These are phyloP conservation scores for Anguilla marmorata DNA, from an alignment of 2,797 vertebrate genomes.

Conservation along the genomic window DNA sequence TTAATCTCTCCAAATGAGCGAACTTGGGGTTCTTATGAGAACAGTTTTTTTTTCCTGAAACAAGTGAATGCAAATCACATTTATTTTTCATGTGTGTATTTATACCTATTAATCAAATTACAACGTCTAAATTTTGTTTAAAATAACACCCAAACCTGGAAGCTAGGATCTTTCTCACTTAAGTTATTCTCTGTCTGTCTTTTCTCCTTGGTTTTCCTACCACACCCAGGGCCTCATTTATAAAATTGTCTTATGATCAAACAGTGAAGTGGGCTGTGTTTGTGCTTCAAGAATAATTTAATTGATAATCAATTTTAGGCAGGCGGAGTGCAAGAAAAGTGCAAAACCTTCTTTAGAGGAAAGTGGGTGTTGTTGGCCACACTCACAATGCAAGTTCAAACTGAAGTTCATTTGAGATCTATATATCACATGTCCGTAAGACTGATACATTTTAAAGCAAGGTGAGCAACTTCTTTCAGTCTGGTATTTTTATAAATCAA, in stretches of 20 bases:
- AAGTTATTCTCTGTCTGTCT: background rate
- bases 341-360: too few species aligned
- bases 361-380: too few species aligned
- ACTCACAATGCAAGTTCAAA: too few species aligned
- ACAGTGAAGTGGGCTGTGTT: too few species aligned
- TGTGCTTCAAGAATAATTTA: too few species aligned
- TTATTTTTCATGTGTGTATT: background rate
- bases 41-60: background rate
- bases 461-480: too few species aligned
- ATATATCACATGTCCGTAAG: too few species aligned
- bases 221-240: background rate
- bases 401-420: too few species aligned
- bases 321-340: too few species aligned
- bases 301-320: too few species aligned
- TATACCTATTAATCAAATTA: background rate
- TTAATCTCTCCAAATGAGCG: background rate
- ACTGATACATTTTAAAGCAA: too few species aligned
- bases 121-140: background rate
- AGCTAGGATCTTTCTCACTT: background rate
- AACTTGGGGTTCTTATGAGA: background rate
- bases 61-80: background rate
- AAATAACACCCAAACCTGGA: background rate
- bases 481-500: too few species aligned
- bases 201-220: background rate
- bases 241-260: background rate